Percentiles rank a stretch among this genome's conserved stretches.
Evolutionary conservation across 2,113 vertebrate genomes (phyloP).

Genomic region (Phycodurus eques): DNA sequence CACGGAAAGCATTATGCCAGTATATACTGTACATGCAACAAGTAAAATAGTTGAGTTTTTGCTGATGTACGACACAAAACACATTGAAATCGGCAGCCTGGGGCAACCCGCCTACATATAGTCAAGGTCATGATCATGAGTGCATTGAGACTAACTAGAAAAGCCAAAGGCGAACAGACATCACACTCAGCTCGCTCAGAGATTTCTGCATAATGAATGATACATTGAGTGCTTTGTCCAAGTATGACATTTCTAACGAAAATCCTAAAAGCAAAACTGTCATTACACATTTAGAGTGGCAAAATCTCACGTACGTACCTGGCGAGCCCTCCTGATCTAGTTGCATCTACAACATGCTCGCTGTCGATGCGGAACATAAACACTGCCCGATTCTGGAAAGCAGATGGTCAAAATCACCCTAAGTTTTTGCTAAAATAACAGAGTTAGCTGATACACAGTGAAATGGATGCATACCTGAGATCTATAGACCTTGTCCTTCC

Average conservation of each 20-base stretch:
- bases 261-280: neutral
- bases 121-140: neutral
- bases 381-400: constrained; percentile 84
- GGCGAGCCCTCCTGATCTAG: constrained; percentile 86
- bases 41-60: neutral
- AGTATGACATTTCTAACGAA: neutral
- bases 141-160: neutral
- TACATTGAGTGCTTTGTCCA: neutral
- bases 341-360: constrained; percentile 92
- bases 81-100: neutral
- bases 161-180: neutral
- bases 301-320: constrained; percentile 79
- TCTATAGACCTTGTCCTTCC: constrained; percentile 89
- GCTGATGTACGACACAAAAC: neutral
- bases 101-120: neutral
- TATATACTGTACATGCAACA: neutral
- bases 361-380: constrained; percentile 98
- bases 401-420: neutral
- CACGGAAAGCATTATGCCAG: neutral
- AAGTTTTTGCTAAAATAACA: neutral
- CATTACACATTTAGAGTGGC: neutral
- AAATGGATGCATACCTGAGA: constrained; percentile 76
- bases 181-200: neutral
- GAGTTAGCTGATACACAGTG: neutral
- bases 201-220: neutral